Evolutionary conservation across 2,113 vertebrate species (phyloP), one percentile per base, ranked within the genome.

Genomic region (Rutilus rutilus): DNA sequence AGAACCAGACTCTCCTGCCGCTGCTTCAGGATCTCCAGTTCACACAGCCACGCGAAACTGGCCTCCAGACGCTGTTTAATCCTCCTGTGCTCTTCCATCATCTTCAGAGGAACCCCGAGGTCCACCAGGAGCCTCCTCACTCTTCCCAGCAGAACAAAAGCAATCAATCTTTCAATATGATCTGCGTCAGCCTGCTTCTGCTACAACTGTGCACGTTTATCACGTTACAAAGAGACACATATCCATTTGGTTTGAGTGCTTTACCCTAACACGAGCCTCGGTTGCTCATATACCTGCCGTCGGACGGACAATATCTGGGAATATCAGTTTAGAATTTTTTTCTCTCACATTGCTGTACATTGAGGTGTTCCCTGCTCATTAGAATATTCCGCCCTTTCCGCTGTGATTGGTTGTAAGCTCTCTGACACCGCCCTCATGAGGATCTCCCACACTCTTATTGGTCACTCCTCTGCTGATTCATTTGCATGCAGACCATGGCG

Each of bases 51-150:
- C 77, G 93, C 85, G 86, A 95, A 87, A 86, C 93, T 93, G 75
- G 93, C 93, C 91, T 95, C 95, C 89, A 96, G 88, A n/a, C 92
- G 93, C 88, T 93, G 92, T 90, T 95, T 94, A 86, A 90, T 95
- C 86, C 94, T 91, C 84, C 93, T 92, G 83, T 93, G 93, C 88
- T 94, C 95, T 90, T 87, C 89, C 4, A 92, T 92, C 90, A 94
- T 92, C 21, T 93, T 94, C 87, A 92, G 93, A n/a, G 92, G 91
- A 80, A 93, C 92, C 11, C 93, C 93, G 17, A 92, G 92, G 84
- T 94, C 92, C 95, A 95, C 93, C 64, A 77, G 85, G 62, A 76
- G 15, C 25, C 62, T 71, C 36, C 62, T 60, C 39, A 27, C 12
- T 62, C 23, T 65, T 71, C 54, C 59, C 64, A 39, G 25, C 27